These are phyloP conservation scores for Halictus quadricinctus DNA, from an alignment of 2,888 invertebrate genomes.

Conservation along the genomic window DNA sequence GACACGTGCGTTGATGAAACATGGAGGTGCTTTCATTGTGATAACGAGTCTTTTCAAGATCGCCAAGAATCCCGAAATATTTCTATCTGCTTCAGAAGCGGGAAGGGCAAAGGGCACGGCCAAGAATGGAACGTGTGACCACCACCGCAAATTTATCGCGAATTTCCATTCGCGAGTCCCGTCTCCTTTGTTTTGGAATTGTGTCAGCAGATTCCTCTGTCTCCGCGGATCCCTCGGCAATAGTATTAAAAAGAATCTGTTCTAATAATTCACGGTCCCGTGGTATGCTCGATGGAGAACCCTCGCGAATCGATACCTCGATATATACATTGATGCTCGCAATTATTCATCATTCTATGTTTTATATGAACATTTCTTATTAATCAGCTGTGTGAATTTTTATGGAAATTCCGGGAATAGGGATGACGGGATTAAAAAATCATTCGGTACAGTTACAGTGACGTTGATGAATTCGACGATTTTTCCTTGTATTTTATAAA, in stretches of 20 bases:
- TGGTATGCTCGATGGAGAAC: neutral
- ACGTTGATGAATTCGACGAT: neutral
- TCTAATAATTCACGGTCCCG: neutral
- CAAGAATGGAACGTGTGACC: neutral
- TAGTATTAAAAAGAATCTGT: neutral
- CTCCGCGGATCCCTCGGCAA: neutral
- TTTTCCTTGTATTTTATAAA: neutral
- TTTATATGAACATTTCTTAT: neutral
- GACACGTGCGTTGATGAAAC: conserved; percentile 19
- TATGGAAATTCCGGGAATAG: neutral
- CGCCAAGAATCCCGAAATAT: neutral
- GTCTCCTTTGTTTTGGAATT: neutral
- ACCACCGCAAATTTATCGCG: neutral
- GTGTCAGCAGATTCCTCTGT: neutral
- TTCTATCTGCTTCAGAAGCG: neutral
- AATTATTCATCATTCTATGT: conserved; percentile 10
- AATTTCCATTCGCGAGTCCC: neutral
- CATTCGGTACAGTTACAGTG: neutral
- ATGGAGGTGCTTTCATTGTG: neutral
- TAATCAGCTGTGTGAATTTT: neutral
- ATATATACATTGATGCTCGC: neutral
- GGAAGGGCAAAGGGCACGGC: neutral
- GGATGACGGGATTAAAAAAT: neutral
- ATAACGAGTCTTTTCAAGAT: neutral
- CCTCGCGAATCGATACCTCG: neutral